Base-by-base conservation (phyloP, 2,888 invertebrate species). In the Meliscaeva auricollis region DNA sequence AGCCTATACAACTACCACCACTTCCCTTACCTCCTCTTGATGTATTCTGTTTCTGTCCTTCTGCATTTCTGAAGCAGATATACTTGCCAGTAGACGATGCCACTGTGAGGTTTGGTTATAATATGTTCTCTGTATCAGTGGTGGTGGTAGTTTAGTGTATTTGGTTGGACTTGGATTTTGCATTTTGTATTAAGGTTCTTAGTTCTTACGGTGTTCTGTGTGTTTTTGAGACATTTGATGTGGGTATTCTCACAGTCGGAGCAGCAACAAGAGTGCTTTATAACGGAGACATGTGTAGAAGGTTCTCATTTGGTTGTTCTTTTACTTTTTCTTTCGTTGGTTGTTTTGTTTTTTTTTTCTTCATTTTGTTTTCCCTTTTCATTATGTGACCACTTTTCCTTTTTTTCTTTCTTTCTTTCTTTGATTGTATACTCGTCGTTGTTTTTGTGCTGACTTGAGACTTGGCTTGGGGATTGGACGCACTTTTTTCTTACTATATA, bases 261-360 rank as follows among this genome's bases (percentile, higher is more conserved):
- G 8, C 70, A 60, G 52, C 69, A 72, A 13, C 9, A 13, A 38
- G 46, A 84, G 76, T 80, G 80, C 80, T 77, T 60, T 81, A 81
- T 85, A 85, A 85, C 85, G 85, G 85, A 73, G 85, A 60, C 56
- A 50, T 85, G 85, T 85, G 81, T 85, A 64, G 80, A 81, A 85
- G 85, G 85, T 81, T 85, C 85, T 73, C 30, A 68, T 54, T 79
- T 66, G 58, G 66, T 68, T 70, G 54, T 81, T 56, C 46, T 62
- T 82, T 69, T 73, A 52, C 44, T 66, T 64, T 69, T 62, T 48
- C 62, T 50, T 38, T 80, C 68, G 62, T 62, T 68, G 58, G 52
- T 70, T 58, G 66, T 79, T 41, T 38, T 68, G 60, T 60, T 35
- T 60, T 35, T 48, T 11, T 3, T 26, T 41, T 22, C 15, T 20